These are phyloP conservation scores for Lordiphosa stackelbergi DNA, from an alignment of 1,140 invertebrate genomes.

Conservation along the genomic window DNA sequence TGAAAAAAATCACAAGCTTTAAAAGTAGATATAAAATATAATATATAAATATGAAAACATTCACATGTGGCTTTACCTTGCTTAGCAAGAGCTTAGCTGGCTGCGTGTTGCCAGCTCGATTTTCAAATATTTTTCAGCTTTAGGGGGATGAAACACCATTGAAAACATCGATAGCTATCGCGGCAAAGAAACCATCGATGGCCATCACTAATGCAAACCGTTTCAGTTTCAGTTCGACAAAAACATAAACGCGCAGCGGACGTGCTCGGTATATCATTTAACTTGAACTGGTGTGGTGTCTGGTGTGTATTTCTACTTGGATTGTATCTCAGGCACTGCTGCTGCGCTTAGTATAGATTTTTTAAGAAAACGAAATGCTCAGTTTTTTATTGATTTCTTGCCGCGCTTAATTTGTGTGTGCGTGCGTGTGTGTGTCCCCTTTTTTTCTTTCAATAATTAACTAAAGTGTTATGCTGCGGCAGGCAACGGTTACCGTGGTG, in stretches of 20 bases:
- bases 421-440: constrained; percentile 14
- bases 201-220: not conserved
- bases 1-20: too few relatives aligned
- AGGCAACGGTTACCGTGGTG: constrained; percentile 20
- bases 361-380: constrained; percentile 20
- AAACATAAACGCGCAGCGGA: constrained; percentile 43
- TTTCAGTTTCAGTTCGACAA: constrained; percentile 48
- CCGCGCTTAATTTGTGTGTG: constrained; percentile 11
- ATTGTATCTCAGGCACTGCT: not conserved
- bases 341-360: constrained; percentile 44
- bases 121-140: too few relatives aligned
- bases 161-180: too few relatives aligned
- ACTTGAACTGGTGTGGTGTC: not conserved
- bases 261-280: constrained; percentile 26
- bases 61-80: too few relatives aligned
- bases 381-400: constrained; percentile 48
- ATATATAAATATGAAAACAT: too few relatives aligned
- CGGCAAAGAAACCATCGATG: too few relatives aligned
- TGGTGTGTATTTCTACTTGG: constrained; percentile 24
- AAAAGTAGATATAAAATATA: too few relatives aligned
- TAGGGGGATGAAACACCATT: too few relatives aligned
- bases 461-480: constrained; percentile 32
- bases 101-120: too few relatives aligned
- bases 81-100: too few relatives aligned
- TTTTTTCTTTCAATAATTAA: constrained; percentile 5